Conservation (phyloP, 2,888 invertebrate genomes). For the Allolobophora icterica region DNA sequence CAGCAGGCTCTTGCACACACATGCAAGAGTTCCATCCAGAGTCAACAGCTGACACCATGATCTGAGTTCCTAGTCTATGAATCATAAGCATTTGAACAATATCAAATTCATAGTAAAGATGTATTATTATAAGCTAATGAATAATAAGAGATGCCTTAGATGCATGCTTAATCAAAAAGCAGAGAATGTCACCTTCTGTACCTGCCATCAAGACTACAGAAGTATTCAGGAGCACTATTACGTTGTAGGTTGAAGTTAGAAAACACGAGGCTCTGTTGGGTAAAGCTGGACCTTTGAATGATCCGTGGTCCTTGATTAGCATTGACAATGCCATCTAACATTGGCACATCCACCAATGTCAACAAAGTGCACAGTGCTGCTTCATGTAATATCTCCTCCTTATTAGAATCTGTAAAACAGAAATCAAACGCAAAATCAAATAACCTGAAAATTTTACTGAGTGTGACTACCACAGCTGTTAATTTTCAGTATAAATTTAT, state of each 20-base stretch:
- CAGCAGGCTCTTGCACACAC: not conserved
- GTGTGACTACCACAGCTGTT: not conserved
- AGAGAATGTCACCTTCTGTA: not conserved
- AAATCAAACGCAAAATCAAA: not conserved
- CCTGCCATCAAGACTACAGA: not conserved
- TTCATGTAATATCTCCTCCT: slow-evolving; percentile 59
- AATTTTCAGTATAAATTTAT: too few species aligned
- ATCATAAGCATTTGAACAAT: not conserved
- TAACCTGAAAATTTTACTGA: not conserved
- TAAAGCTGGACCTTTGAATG: not conserved
- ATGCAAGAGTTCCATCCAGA: not conserved
- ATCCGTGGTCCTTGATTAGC: not conserved
- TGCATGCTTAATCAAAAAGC: not conserved
- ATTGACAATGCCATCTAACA: slow-evolving; percentile 53
- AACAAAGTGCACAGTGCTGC: slow-evolving; percentile 59
- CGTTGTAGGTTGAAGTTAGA: not conserved
- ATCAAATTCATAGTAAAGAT: not conserved
- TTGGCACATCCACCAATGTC: slow-evolving; percentile 60
- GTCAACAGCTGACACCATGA: too few species aligned
- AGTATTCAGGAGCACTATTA: not conserved
- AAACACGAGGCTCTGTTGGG: not conserved
- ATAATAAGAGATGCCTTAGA: not conserved
- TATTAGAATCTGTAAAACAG: slow-evolving; percentile 20
- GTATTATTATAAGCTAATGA: not conserved
- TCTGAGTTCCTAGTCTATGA: not conserved